phyloP scores from a whole-genome alignment of 2,113 vertebrate genomes.

The Daphoenositta chrysoptera region DNA sequence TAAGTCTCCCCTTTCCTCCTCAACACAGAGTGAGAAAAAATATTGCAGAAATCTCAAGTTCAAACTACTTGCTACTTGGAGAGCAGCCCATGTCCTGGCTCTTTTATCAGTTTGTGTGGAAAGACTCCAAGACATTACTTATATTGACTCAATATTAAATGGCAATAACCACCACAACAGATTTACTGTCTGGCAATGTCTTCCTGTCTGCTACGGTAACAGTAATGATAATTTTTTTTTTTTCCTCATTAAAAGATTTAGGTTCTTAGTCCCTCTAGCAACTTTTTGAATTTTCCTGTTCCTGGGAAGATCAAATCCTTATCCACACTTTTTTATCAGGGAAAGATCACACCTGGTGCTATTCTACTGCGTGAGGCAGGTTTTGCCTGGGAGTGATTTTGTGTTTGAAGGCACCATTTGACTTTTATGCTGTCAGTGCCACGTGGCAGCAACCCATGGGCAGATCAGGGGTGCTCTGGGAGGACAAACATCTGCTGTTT shows the following conservation, averaged over 20 bases:
- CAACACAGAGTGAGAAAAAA: background rate
- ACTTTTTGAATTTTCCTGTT: background rate
- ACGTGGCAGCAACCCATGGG: background rate
- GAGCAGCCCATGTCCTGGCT: conserved; percentile 44
- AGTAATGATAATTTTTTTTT: background rate
- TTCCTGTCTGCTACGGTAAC: background rate
- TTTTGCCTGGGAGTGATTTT: background rate
- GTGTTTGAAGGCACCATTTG: background rate
- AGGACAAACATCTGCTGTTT: background rate
- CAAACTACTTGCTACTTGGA: conserved; percentile 39
- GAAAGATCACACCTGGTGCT: background rate
- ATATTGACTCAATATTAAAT: conserved; percentile 62
- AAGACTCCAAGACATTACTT: conserved; percentile 64
- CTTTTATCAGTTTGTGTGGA: conserved; percentile 45
- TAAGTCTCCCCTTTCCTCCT: background rate
- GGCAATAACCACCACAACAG: conserved; percentile 51
- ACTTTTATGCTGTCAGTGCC: background rate
- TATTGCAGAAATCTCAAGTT: conserved; percentile 50
- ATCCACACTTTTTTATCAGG: background rate
- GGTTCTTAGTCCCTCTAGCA: background rate
- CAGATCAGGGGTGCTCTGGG: background rate
- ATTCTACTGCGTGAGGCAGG: rapidly evolving
- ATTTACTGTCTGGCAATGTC: conserved; percentile 40
- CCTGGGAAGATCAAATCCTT: conserved; percentile 6
- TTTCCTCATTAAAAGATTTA: conserved; percentile 35